These are phyloP conservation scores for Tympanuchus pallidicinctus DNA, from an alignment of 2,113 vertebrate genomes.

Conservation along the genomic window DNA sequence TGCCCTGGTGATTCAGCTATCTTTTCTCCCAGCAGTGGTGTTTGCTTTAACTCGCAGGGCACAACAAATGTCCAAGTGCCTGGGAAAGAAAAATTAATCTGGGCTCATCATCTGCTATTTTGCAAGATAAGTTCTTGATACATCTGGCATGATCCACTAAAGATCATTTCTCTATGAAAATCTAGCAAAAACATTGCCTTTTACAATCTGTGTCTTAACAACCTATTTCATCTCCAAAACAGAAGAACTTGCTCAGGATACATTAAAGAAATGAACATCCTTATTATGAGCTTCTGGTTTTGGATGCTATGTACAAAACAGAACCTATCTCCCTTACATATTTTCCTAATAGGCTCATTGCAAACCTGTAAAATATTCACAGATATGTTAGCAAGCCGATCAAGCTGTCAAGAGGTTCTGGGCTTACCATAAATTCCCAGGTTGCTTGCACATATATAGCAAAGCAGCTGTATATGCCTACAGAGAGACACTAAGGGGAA, in stretches of 20 bases:
- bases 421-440: neutral
- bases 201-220: neutral
- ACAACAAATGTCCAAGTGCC: neutral
- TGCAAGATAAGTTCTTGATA: neutral
- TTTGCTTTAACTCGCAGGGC: neutral
- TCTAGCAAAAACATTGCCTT: neutral
- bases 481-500: neutral
- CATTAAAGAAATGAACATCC: neutral
- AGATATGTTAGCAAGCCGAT: neutral
- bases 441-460: accelerated
- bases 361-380: neutral
- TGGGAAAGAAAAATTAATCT: neutral
- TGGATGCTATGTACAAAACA: neutral
- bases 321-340: neutral
- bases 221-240: neutral
- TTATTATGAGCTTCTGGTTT: neutral
- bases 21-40: neutral
- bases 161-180: neutral
- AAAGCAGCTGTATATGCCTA: neutral
- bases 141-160: neutral
- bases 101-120: neutral
- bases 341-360: neutral
- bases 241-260: neutral
- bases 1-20: neutral
- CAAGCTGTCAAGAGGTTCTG: neutral